These are phyloP conservation scores for Sphaeramia orbicularis DNA, from an alignment of 2,797 vertebrate species.

Conservation along the genomic window DNA sequence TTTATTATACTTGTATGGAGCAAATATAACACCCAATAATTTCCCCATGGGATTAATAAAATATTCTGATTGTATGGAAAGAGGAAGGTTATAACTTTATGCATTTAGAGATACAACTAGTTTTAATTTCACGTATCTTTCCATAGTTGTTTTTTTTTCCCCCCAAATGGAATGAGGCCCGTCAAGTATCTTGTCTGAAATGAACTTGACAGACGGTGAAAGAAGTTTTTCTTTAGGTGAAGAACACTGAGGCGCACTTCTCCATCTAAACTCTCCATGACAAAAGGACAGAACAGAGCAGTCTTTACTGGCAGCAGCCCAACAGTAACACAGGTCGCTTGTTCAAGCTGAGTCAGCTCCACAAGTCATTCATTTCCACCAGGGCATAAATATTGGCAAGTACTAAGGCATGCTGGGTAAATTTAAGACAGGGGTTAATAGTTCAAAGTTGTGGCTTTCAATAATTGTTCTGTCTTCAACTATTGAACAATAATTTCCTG, in stretches of 20 bases:
- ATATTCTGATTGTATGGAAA: too few relatives aligned
- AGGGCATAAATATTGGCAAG: constrained; percentile 7
- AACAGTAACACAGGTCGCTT: constrained; percentile 39
- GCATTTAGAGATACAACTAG: too few relatives aligned
- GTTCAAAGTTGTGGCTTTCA: background rate
- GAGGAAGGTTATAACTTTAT: too few relatives aligned
- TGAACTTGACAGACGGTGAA: background rate
- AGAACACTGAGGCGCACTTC: background rate
- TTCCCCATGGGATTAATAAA: too few relatives aligned
- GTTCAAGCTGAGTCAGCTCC: constrained; percentile 15
- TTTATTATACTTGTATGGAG: too few relatives aligned
- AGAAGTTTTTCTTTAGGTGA: constrained; percentile 2
- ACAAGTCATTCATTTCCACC: constrained; percentile 41
- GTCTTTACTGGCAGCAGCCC: constrained; percentile 21
- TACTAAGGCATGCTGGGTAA: constrained; percentile 27
- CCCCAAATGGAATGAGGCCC: background rate
- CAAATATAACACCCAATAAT: too few relatives aligned
- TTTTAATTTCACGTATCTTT: too few relatives aligned
- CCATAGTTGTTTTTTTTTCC: too few relatives aligned
- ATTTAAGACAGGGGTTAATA: background rate
- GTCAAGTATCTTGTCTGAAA: background rate
- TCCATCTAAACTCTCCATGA: constrained; percentile 4
- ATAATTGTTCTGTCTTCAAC: background rate
- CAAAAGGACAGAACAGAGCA: constrained; percentile 14
- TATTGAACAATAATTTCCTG: too few relatives aligned